These are phyloP conservation scores for Melanerpes formicivorus DNA, from an alignment of 2,113 vertebrate genomes.

Conservation along the genomic window DNA sequence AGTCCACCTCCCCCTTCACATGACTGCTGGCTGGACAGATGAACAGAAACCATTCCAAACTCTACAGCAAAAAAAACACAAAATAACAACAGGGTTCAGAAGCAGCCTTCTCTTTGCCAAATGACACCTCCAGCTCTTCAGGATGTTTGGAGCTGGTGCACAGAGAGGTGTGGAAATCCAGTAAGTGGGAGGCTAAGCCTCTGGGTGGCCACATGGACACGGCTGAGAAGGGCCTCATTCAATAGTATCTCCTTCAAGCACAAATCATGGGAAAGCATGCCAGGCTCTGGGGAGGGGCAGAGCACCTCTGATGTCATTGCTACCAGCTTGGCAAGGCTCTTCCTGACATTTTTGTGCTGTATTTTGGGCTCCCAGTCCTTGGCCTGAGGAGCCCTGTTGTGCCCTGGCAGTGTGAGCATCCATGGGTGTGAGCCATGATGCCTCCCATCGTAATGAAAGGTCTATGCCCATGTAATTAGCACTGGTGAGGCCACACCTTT, in stretches of 20 bases:
- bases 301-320: not conserved
- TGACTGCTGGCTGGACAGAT: not conserved
- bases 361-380: not conserved
- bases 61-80: not conserved
- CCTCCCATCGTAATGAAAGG: not conserved
- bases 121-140: accelerated
- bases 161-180: not conserved
- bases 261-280: not conserved
- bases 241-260: accelerated
- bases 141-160: not conserved
- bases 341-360: not conserved
- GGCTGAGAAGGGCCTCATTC: not conserved
- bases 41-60: not conserved
- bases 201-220: not conserved
- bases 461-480: too few relatives aligned
- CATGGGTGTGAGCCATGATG: accelerated
- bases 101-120: not conserved
- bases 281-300: not conserved
- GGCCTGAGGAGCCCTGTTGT: not conserved
- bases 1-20: not conserved
- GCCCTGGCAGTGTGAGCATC: not conserved
- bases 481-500: too few relatives aligned
- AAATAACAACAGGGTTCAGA: not conserved
- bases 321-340: not conserved
- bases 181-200: not conserved